These are phyloP conservation scores for Antrozous pallidus DNA, from an alignment of 2,797 vertebrate genomes.

Conservation along the genomic window DNA sequence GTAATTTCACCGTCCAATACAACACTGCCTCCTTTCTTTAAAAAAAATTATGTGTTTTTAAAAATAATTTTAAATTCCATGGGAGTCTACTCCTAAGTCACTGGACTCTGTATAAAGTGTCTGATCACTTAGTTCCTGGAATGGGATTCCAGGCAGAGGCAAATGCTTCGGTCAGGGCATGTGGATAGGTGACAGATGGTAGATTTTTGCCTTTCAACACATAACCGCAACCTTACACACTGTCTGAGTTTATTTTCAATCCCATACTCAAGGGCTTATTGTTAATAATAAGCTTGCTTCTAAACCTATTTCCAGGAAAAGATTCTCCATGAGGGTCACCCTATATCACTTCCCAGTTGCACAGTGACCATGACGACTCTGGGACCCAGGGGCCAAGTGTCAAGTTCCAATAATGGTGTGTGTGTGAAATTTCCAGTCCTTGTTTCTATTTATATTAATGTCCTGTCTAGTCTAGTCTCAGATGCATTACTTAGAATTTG, in stretches of 20 bases:
- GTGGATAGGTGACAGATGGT: constrained; percentile 75
- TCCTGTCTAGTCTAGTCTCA: background rate
- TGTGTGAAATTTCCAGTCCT: background rate
- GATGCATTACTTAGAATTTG: background rate
- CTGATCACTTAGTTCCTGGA: constrained; percentile 31
- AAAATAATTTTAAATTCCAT: constrained; percentile 25
- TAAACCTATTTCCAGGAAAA: constrained; percentile 76
- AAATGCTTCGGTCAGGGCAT: background rate
- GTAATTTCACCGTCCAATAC: background rate
- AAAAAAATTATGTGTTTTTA: background rate
- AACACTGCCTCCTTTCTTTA: background rate
- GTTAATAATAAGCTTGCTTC: constrained; percentile 74
- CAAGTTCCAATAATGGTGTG: background rate
- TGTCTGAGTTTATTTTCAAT: constrained; percentile 80
- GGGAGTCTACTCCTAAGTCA: background rate
- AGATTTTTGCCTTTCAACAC: constrained; percentile 78
- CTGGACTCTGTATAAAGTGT: background rate
- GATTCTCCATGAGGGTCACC: constrained; percentile 41
- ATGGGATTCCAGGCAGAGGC: constrained; percentile 33
- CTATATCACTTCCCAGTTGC: background rate
- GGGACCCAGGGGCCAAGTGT: background rate
- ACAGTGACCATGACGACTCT: background rate
- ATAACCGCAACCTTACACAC: constrained; percentile 68
- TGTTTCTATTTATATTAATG: background rate
- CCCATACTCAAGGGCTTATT: constrained; percentile 53